These are phyloP conservation scores for Actinernus sp. DNA, from an alignment of 92 coral and sea anemone species.

Conservation along the genomic window DNA sequence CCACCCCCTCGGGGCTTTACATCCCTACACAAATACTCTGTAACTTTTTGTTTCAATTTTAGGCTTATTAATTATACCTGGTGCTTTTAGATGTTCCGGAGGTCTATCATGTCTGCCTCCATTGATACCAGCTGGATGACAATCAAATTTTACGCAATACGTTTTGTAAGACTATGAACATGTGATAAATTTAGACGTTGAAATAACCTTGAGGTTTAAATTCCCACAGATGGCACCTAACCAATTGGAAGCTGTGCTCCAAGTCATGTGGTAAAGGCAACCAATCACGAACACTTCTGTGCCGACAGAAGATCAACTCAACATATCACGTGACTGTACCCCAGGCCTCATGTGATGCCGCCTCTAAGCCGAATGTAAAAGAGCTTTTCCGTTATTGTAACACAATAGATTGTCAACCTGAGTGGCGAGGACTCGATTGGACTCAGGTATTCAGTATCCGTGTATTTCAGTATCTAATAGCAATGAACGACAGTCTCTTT, in stretches of 20 bases:
- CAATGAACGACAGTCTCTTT: neutral
- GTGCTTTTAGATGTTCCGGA: too few species aligned
- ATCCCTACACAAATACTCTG: too few species aligned
- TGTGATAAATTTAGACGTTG: too few species aligned
- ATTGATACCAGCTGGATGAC: too few species aligned
- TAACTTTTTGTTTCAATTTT: too few species aligned
- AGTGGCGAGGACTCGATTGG: conserved; percentile 52
- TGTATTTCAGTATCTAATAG: too few species aligned
- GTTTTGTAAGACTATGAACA: too few species aligned
- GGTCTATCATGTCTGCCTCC: too few species aligned
- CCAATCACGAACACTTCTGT: conserved; percentile 58
- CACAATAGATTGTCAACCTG: conserved; percentile 58
- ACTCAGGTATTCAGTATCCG: too few species aligned
- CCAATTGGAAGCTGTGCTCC: conserved; percentile 70
- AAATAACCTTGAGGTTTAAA: neutral
- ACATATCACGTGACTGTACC: conserved; percentile 22
- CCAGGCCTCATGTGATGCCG: conserved; percentile 23
- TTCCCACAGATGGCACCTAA: conserved; percentile 65
- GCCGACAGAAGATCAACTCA: conserved; percentile 41
- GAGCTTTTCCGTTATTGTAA: conserved; percentile 32
- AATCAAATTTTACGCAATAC: too few species aligned
- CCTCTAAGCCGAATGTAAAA: conserved; percentile 23
- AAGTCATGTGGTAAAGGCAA: conserved; percentile 79
- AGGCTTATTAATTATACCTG: too few species aligned
- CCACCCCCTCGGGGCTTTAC: too few species aligned